Conservation (phyloP, 2,888 invertebrate genomes). For the Proisotoma minuta region DNA sequence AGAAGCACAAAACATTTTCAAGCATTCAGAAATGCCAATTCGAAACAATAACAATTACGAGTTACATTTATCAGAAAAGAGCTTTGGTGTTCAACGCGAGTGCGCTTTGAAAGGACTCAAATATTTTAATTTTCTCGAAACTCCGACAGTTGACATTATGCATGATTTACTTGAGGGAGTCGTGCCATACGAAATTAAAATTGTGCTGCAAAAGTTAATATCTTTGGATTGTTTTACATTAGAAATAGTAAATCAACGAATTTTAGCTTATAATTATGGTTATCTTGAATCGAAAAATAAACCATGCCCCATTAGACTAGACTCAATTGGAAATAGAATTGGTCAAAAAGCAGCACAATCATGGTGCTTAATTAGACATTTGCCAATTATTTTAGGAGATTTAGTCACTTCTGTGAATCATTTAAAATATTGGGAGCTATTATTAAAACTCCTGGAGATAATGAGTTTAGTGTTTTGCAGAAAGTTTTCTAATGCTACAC, state of each 20-base stretch:
- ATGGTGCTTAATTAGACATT: slow-evolving; percentile 27
- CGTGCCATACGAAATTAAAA: slow-evolving; percentile 35
- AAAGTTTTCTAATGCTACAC: background rate
- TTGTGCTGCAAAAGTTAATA: background rate
- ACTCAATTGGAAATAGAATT: slow-evolving; percentile 23
- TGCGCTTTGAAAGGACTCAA: slow-evolving; percentile 31
- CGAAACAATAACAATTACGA: background rate
- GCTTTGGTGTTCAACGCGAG: background rate
- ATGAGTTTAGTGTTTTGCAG: background rate
- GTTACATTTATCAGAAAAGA: background rate
- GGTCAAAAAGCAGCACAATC: slow-evolving; percentile 35
- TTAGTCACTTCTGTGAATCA: background rate
- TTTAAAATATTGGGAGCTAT: background rate
- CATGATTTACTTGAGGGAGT: slow-evolving; percentile 46
- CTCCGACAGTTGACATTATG: slow-evolving; percentile 41
- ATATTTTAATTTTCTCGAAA: slow-evolving; percentile 34
- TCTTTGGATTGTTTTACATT: background rate
- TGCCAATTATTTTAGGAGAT: slow-evolving; percentile 14
- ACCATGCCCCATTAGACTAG: slow-evolving; percentile 28
- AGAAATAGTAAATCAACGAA: slow-evolving; percentile 15
- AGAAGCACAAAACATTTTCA: background rate
- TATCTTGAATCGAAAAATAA: background rate
- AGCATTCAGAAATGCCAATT: background rate
- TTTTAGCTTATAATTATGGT: background rate
- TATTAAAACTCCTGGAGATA: background rate